These are phyloP conservation scores for Eugnorisma glareosa DNA, from an alignment of 2,888 invertebrate species.

Conservation along the genomic window DNA sequence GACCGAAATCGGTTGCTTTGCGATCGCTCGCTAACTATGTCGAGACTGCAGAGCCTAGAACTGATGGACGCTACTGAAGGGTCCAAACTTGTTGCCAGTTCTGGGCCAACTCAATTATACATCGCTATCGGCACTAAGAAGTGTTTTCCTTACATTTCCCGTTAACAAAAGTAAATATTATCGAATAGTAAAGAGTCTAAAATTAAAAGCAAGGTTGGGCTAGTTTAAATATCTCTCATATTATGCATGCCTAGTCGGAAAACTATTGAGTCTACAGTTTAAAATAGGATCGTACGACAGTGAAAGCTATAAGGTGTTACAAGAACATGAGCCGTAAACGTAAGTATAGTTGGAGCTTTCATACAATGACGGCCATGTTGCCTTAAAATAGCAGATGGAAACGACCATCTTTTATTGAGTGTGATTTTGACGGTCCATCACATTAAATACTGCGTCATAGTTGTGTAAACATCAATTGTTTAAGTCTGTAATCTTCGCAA, in stretches of 20 bases:
- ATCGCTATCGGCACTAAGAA: background rate
- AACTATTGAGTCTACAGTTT: slow-evolving; percentile 46
- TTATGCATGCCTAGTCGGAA: slow-evolving; percentile 40
- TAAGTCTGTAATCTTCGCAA: background rate
- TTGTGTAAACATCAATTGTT: background rate
- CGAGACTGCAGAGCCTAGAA: no score
- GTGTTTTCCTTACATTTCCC: slow-evolving; percentile 18
- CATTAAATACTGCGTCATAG: background rate
- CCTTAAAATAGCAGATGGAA: background rate
- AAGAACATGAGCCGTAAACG: no score
- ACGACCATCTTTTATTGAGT: background rate
- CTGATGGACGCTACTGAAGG: background rate
- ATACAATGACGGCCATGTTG: background rate
- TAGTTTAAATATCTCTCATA: slow-evolving; percentile 45
- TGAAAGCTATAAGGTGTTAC: slow-evolving; percentile 19
- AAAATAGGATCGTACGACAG: slow-evolving; percentile 16
- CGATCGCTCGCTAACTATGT: no score
- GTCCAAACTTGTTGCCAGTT: background rate
- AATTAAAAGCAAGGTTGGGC: slow-evolving; percentile 15
- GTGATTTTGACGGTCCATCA: background rate
- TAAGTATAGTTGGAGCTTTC: background rate
- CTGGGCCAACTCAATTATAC: background rate
- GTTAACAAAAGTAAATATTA: slow-evolving; percentile 14
- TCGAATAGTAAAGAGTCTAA: slow-evolving; percentile 10
- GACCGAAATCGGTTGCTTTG: no score